phyloP scores from a whole-genome alignment of 2,797 vertebrate genomes.

The Thaleichthys pacificus region DNA sequence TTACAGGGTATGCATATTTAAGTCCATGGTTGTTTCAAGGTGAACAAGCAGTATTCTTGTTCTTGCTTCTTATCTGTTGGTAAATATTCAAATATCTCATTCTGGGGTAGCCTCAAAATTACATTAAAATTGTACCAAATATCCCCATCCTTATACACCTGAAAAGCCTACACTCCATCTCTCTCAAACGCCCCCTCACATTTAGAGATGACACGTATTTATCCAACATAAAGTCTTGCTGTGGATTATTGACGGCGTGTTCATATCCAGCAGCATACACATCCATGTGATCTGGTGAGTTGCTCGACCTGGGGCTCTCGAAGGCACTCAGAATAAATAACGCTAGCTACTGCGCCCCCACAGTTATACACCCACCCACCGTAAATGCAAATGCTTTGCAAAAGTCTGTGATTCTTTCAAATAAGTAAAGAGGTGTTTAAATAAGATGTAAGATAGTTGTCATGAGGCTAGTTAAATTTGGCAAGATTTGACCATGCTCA shows the following conservation, averaged over 20 bases:
- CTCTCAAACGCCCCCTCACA: not conserved
- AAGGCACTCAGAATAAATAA: slow-evolving; percentile 29
- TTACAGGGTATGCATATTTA: too few species aligned
- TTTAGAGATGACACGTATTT: not conserved
- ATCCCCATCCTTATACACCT: not conserved
- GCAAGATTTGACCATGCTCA: too few species aligned
- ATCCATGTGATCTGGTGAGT: slow-evolving; percentile 43
- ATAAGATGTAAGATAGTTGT: not conserved
- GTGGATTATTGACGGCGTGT: slow-evolving; percentile 22
- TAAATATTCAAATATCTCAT: too few species aligned
- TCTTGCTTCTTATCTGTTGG: too few species aligned
- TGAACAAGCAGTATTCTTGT: too few species aligned
- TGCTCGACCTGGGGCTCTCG: slow-evolving; percentile 45
- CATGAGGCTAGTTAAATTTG: not conserved
- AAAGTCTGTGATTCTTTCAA: slow-evolving; percentile 26
- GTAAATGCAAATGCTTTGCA: slow-evolving; percentile 38
- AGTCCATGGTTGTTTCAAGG: too few species aligned
- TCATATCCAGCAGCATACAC: slow-evolving; percentile 25
- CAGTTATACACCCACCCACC: slow-evolving; percentile 63
- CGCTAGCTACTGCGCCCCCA: slow-evolving; percentile 49
- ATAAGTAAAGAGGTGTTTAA: slow-evolving; percentile 8
- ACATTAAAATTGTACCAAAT: not conserved
- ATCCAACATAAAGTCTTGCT: not conserved
- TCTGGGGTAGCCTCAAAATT: not conserved
- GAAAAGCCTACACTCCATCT: not conserved